Base-by-base conservation (phyloP, 2,888 invertebrate species). In the Drosophila neonasuta region DNA sequence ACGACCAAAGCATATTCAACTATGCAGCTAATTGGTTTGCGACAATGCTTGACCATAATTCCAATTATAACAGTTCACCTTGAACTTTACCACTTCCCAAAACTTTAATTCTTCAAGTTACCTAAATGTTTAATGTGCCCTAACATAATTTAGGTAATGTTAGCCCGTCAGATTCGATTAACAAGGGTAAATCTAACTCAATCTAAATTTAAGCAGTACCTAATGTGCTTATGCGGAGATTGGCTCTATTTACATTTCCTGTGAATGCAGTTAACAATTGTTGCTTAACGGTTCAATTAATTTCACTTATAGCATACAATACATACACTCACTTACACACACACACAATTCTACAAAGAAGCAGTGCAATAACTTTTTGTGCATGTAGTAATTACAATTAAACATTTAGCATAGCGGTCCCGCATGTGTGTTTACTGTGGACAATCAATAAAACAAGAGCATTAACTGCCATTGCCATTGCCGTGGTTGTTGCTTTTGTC, bases 361-460 rank as follows among this genome's bases (percentile, higher is more conserved):
- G 29, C 45, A 55, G 34, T 73, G 58, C 46, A 69, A 48, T 59
- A 49, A 62, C 46, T 50, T 48, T 63, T 32, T 46, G 24, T 51
- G 55, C 63, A 50, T 42, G 68, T 67, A 57, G 75, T 86, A 78
- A 86, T 83, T 78, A 70, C 67, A 78, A 73, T 62, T 63, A 62
- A 80, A 58, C 72, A 70, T 74, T 86, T 71, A 51, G 50, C 57
- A 65, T 36, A 54, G 17, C 42, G 51, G 49, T 1, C 66, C 71
- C 60, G 68, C 46, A 79, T 73, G 58, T 65, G 44, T 57, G 57
- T 55, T 54, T 58, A 54, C 64, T 60, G 52, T 48, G 59, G 65
- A 44, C 51, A 57, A 60, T 69, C 64, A 59, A 76, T 73, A 72
- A 79, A 67, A 55, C 60, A 71, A 54, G 58, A 55, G 34, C 41